Evolutionary conservation across 2,113 vertebrate genomes (phyloP).

Genomic region (Uria aalge): DNA sequence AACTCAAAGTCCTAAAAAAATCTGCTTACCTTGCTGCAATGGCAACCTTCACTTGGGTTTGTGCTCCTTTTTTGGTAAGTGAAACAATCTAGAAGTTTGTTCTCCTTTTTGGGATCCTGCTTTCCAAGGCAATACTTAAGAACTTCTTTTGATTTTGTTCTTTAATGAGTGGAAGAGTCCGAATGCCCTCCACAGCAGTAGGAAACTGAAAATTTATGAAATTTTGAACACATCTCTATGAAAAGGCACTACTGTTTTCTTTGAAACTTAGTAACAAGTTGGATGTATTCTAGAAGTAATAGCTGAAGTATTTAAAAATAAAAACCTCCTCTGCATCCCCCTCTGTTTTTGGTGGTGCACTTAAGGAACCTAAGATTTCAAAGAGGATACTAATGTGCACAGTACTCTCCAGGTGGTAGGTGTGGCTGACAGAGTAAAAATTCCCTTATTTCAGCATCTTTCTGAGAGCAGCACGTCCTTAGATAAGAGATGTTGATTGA

Average conservation of each 20-base stretch:
- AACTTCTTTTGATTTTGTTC: background rate
- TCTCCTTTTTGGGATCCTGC: background rate
- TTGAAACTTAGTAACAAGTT: background rate
- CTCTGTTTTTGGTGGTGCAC: background rate
- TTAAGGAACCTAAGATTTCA: background rate
- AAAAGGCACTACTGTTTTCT: background rate
- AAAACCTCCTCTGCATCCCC: background rate
- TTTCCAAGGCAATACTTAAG: background rate
- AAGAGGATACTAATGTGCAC: background rate
- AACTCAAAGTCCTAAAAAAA: conserved; percentile 91
- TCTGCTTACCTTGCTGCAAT: conserved; percentile 87
- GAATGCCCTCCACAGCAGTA: background rate
- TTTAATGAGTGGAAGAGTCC: background rate
- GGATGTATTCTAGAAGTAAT: background rate
- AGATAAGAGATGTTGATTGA: background rate
- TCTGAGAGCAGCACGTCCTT: background rate
- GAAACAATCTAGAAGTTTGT: background rate
- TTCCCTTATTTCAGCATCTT: background rate
- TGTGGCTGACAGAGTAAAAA: background rate
- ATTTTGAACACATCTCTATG: background rate
- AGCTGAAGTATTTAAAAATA: background rate
- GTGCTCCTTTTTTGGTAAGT: conserved; percentile 96
- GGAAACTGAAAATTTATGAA: background rate
- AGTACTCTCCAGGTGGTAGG: background rate
- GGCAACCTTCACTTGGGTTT: conserved; percentile 97